phyloP scores from a whole-genome alignment of 2,113 vertebrate genomes.

The Chinchilla lanigera region DNA sequence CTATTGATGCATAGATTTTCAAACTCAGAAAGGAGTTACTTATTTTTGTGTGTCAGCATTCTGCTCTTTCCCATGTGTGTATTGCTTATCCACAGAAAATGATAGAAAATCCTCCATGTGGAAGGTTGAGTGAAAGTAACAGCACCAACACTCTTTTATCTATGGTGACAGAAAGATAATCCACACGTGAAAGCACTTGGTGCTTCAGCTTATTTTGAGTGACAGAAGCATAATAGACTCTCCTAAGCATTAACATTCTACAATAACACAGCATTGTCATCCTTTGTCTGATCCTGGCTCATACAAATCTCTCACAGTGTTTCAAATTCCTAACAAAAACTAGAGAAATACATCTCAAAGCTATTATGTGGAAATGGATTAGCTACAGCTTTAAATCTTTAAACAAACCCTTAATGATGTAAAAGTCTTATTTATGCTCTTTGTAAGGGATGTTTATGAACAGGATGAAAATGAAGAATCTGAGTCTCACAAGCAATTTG shows the following conservation, averaged over 20 bases:
- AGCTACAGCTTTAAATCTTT: conserved; percentile 66
- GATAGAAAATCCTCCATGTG: conserved; percentile 84
- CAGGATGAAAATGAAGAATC: conserved; percentile 66
- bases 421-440: conserved; percentile 69
- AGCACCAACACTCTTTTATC: conserved; percentile 90
- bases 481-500: conserved; percentile 58
- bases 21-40: conserved; percentile 9
- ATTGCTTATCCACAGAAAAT: conserved; percentile 80
- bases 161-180: conserved; percentile 90
- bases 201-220: conserved; percentile 89
- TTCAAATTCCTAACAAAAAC: conserved; percentile 86
- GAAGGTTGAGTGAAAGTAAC: conserved; percentile 85
- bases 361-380: conserved; percentile 82
- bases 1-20: conserved; percentile 57
- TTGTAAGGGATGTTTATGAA: conserved; percentile 68
- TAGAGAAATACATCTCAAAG: conserved; percentile 86
- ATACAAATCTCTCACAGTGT: conserved; percentile 81
- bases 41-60: conserved; percentile 74
- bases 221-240: conserved; percentile 91
- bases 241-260: conserved; percentile 83
- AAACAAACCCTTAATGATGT: conserved; percentile 74
- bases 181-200: conserved; percentile 90
- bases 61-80: conserved; percentile 36
- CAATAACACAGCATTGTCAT: conserved; percentile 88
- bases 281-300: conserved; percentile 87